Percentiles rank a stretch among this genome's conserved stretches.
These are phyloP conservation scores for Falcaria lacertinaria DNA, from an alignment of 2,888 invertebrate genomes.

Conservation along the genomic window DNA sequence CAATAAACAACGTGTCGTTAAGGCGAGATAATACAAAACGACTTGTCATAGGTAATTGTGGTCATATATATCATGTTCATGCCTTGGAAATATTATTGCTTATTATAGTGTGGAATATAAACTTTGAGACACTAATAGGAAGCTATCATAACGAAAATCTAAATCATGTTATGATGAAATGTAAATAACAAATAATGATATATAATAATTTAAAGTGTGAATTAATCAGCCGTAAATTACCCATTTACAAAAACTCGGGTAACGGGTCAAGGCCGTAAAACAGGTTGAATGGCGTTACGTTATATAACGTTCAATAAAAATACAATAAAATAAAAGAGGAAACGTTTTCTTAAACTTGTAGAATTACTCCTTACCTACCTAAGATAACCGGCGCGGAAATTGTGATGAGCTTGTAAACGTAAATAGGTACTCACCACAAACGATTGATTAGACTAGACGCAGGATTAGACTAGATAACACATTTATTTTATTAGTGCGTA, in stretches of 20 bases:
- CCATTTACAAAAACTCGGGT: background rate
- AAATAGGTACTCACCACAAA: background rate
- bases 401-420: background rate
- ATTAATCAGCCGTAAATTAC: too few species aligned
- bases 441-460: background rate
- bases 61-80: background rate
- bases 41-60: background rate
- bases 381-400: background rate
- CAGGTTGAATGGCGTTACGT: background rate
- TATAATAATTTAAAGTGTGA: too few species aligned
- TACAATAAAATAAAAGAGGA: background rate
- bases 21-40: background rate
- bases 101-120: background rate
- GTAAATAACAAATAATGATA: too few species aligned
- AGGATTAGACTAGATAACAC: background rate
- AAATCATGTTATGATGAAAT: too few species aligned
- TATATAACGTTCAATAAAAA: background rate
- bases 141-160: too few species aligned
- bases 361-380: background rate
- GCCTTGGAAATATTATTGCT: conserved; percentile 2
- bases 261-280: background rate
- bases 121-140: background rate
- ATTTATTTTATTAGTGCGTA: background rate
- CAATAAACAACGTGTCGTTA: background rate
- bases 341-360: background rate